Evolutionary conservation across 2,888 invertebrate species (phyloP).

Genomic region (Mythimna impura): DNA sequence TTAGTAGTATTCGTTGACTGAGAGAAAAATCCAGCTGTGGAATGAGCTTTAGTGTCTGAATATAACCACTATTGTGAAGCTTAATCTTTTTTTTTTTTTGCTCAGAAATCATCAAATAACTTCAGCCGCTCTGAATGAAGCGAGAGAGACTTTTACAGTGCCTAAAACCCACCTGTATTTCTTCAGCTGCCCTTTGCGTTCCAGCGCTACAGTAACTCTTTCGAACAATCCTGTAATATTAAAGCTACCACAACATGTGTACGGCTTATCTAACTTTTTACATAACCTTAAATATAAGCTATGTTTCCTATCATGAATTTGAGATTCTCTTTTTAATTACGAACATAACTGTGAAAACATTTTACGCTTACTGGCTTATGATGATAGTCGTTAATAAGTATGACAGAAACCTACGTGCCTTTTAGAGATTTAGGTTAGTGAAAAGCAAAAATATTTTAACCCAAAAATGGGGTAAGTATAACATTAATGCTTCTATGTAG

Average conservation of each 20-base stretch:
- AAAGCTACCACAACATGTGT: not conserved
- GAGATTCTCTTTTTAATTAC: constrained; percentile 31
- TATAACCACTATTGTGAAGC: no score
- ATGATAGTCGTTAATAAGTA: constrained; percentile 30
- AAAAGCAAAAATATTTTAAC: no score
- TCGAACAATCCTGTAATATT: not conserved
- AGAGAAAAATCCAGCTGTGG: not conserved
- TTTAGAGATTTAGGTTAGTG: not conserved
- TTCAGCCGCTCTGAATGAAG: no score
- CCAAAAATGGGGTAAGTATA: no score
- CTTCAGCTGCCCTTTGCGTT: no score
- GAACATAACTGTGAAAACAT: constrained; percentile 36
- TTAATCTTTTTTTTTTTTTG: no score
- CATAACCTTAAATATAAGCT: constrained; percentile 15
- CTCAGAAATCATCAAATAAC: no score
- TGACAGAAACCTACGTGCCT: not conserved
- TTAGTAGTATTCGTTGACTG: not conserved
- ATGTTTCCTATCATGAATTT: not conserved
- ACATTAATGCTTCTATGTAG: not conserved
- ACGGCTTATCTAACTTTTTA: constrained; percentile 16
- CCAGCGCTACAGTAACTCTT: no score
- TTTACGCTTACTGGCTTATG: constrained; percentile 35
- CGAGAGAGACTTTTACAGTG: no score
- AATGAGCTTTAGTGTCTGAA: not conserved
- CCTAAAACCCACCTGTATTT: no score